Evolutionary conservation across 2,797 vertebrate species (phyloP), one percentile per base, ranked within the genome.

Genomic region (Cephalopachus bancanus): DNA sequence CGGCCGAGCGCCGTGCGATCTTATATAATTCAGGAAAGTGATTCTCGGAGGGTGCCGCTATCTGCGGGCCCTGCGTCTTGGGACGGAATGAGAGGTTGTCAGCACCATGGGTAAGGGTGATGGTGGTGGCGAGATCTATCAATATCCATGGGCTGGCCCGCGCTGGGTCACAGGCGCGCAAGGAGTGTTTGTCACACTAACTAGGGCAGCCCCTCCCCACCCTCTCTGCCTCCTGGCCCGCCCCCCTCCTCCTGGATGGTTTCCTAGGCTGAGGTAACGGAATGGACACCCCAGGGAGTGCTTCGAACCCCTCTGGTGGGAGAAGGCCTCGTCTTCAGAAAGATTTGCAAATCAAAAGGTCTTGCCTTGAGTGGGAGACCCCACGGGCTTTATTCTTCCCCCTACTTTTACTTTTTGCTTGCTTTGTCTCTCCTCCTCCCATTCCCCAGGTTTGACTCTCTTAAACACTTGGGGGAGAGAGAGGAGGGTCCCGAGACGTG

Each of bases 311-410:
- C 97, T 97, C 91, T 0, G 10, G 93, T 97, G 97, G 98, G 96
- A 98, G 97, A 98, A 97, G 97, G 96, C 98, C 97, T 98, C 93
- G 37, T 98, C 98, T 98, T 98, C 98, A 98, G 98, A 98, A 86
- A 98, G 98, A 98, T 98, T 98, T 98, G 98, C 98, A 98, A 98
- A 98, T 98, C 98, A 98, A 98, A 98, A 98, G 97, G 97, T 97
- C 98, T 98, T 97, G 97, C 97, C 97, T 97, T 91, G 79, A 97
- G 94, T 97, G 98, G 98, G 97, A 98, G 98, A 93, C 96, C 97
- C 97, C 97, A 97, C 98, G 93, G 97, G 97, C 97, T 97, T 96
- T 98, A 95, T 97, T 97, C 96, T 97, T 97, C 98, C 97, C 98
- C 97, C 98, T 98, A 93, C 97, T 98, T 98, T 95, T 95, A 97